These are phyloP conservation scores for Vulpes vulpes DNA, from an alignment of 2,113 vertebrate species.

Conservation along the genomic window DNA sequence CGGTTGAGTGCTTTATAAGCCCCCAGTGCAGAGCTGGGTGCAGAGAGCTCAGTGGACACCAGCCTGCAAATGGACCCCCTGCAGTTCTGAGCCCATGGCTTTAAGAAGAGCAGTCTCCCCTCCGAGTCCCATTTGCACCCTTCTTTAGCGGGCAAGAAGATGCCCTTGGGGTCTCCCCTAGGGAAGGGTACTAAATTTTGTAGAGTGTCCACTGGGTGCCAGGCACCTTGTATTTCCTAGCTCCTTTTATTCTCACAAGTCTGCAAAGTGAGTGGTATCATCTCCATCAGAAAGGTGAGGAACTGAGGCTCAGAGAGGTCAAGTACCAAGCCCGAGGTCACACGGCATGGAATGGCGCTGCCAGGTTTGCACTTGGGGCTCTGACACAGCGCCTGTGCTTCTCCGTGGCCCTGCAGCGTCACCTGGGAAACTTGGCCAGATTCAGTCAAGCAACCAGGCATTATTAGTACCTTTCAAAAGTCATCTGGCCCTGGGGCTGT, in stretches of 20 bases:
- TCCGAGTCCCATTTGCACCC: neutral
- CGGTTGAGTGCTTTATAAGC: neutral
- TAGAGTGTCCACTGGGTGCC: neutral
- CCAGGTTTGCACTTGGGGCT: neutral
- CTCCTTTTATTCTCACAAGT: neutral
- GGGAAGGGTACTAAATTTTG: neutral
- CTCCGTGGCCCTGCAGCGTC: neutral
- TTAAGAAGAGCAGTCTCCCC: neutral
- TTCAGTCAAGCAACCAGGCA: neutral
- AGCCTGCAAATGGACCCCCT: neutral
- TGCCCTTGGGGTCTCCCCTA: neutral
- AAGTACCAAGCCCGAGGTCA: neutral
- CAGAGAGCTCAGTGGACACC: neutral
- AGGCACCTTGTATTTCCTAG: no score
- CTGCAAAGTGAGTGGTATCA: neutral
- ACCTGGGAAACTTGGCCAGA: neutral
- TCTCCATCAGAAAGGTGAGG: neutral
- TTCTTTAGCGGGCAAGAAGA: neutral
- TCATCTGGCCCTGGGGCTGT: neutral
- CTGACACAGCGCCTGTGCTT: neutral
- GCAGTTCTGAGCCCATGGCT: neutral
- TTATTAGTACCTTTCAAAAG: neutral
- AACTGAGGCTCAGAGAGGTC: neutral
- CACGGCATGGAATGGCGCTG: neutral
- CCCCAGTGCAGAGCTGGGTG: neutral